These are phyloP conservation scores for Cyanistes caeruleus DNA, from an alignment of 2,113 vertebrate genomes.

Conservation along the genomic window DNA sequence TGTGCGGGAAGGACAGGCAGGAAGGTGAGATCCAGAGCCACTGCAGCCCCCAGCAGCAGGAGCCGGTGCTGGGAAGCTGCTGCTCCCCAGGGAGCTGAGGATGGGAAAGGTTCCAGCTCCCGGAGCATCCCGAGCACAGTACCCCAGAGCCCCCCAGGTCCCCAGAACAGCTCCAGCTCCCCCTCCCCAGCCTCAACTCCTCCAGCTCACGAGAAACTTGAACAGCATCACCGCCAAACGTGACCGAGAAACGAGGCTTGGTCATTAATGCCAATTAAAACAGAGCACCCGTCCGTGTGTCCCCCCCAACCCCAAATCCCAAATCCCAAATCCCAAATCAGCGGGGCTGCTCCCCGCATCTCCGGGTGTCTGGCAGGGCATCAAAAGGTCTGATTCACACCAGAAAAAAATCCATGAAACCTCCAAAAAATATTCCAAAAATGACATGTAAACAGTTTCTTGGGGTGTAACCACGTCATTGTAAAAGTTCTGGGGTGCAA, in stretches of 20 bases:
- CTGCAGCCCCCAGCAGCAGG: background rate
- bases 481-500: background rate
- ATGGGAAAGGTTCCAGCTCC: background rate
- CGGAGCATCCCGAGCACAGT: background rate
- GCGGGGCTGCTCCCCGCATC: fast-evolving
- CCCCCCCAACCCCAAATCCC: too few relatives aligned
- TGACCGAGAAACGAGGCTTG: too few relatives aligned
- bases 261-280: background rate
- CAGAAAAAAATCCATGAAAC: background rate
- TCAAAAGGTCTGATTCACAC: background rate
- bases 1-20: background rate
- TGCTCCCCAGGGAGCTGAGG: background rate
- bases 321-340: background rate
- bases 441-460: background rate
- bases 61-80: background rate
- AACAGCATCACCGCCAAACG: too few relatives aligned
- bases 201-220: too few relatives aligned
- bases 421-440: background rate
- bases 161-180: background rate
- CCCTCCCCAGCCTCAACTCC: too few relatives aligned
- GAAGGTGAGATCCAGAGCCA: background rate
- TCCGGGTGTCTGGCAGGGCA: fast-evolving
- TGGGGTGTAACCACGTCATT: background rate
- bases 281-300: background rate
- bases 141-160: background rate